These are phyloP conservation scores for Trichonephila clavipes DNA, from an alignment of 1,140 invertebrate species.

Conservation along the genomic window DNA sequence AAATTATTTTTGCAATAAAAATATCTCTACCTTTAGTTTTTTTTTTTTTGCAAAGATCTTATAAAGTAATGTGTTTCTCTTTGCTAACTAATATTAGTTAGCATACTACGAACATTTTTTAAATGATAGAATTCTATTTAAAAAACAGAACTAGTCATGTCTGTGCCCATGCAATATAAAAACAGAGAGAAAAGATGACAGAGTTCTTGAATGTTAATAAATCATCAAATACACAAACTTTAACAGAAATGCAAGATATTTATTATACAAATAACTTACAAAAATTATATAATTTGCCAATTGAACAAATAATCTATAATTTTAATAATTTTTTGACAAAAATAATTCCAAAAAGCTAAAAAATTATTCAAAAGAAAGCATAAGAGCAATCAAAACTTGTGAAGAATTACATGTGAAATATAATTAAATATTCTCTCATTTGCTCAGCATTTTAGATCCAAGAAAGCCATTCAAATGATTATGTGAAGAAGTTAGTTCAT, in stretches of 20 bases:
- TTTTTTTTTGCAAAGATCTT: too few relatives aligned
- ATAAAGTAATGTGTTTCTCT: too few relatives aligned
- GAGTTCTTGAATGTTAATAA: too few relatives aligned
- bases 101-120: too few relatives aligned
- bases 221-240: background rate
- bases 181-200: too few relatives aligned
- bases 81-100: too few relatives aligned
- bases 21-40: too few relatives aligned
- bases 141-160: too few relatives aligned
- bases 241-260: conserved; percentile 65
- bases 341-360: conserved; percentile 21
- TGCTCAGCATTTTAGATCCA: conserved; percentile 30
- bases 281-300: conserved; percentile 36
- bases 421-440: conserved; percentile 59
- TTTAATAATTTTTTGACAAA: background rate
- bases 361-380: background rate
- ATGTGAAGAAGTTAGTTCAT: conserved; percentile 8
- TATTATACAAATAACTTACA: conserved; percentile 73
- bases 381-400: conserved; percentile 17
- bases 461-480: conserved; percentile 51
- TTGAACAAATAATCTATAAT: conserved; percentile 31
- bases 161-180: too few relatives aligned
- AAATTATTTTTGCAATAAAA: too few relatives aligned
- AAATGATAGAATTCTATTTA: too few relatives aligned
- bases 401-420: background rate